phyloP scores from a whole-genome alignment of 1,140 invertebrate species.

The Ostrea edulis region DNA sequence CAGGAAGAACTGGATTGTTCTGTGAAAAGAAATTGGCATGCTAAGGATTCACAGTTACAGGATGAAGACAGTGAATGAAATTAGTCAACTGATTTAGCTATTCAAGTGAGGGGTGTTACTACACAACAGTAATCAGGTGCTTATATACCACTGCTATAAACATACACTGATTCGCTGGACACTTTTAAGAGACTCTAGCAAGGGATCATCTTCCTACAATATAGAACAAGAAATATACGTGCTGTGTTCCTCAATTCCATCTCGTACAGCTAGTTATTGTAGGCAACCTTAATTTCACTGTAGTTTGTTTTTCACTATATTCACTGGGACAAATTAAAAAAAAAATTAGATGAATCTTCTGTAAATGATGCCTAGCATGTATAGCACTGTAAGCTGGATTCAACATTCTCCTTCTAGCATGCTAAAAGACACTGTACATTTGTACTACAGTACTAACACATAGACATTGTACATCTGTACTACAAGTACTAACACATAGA shows the following conservation, averaged over 20 bases:
- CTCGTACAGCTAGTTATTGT: not conserved
- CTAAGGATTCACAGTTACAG: too few species aligned
- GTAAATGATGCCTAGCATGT: not conserved
- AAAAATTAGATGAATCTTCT: not conserved
- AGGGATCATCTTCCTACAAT: constrained; percentile 8
- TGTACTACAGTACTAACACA: too few species aligned
- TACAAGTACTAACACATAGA: too few species aligned
- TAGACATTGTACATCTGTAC: too few species aligned
- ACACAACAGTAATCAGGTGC: too few species aligned
- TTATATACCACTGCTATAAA: not conserved
- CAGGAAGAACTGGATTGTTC: too few species aligned
- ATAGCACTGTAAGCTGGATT: not conserved
- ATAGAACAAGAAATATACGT: not conserved
- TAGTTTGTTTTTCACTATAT: not conserved
- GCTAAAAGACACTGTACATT: too few species aligned
- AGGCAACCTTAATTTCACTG: not conserved
- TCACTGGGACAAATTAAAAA: not conserved
- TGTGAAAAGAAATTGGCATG: too few species aligned
- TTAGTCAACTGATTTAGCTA: too few species aligned
- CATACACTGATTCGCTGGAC: not conserved
- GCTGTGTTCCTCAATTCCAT: not conserved
- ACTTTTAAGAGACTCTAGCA: constrained; percentile 5
- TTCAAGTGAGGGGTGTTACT: too few species aligned
- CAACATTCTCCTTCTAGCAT: too few species aligned
- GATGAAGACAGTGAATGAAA: too few species aligned